These are phyloP conservation scores for Odontothrips loti DNA, from an alignment of 2,888 invertebrate genomes.

Conservation along the genomic window DNA sequence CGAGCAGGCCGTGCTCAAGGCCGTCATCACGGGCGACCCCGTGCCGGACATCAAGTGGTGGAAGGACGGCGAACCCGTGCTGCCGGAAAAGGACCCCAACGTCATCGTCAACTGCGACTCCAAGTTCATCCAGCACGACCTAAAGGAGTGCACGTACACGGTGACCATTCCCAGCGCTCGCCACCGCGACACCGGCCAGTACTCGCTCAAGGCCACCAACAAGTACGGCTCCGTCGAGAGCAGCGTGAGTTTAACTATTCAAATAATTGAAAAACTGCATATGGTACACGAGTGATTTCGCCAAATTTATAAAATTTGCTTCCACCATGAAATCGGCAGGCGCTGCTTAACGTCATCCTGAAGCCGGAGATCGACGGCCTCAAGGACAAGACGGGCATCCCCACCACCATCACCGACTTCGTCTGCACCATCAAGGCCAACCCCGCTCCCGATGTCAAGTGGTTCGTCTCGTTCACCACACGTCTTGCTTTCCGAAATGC, in stretches of 20 bases:
- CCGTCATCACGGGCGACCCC: slow-evolving; percentile 83
- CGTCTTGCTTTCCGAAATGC: neutral
- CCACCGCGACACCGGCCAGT: slow-evolving; percentile 75
- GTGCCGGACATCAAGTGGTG: slow-evolving; percentile 82
- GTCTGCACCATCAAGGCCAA: slow-evolving; percentile 80
- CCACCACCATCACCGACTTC: slow-evolving; percentile 73
- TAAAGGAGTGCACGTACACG: slow-evolving; percentile 76
- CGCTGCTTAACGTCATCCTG: slow-evolving; percentile 71
- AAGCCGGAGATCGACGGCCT: slow-evolving; percentile 75
- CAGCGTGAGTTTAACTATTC: slow-evolving; percentile 58
- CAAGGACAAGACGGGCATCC: slow-evolving; percentile 66
- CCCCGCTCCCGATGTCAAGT: slow-evolving; percentile 83
- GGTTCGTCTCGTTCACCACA: slow-evolving; percentile 50
- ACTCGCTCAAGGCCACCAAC: slow-evolving; percentile 74
- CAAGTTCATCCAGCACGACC: slow-evolving; percentile 65
- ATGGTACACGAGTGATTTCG: no score
- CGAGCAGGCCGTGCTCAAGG: slow-evolving; percentile 61
- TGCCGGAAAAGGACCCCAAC: slow-evolving; percentile 19
- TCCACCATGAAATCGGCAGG: no score
- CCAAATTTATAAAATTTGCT: no score
- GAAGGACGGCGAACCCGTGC: slow-evolving; percentile 28
- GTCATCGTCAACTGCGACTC: slow-evolving; percentile 53
- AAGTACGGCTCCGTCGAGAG: slow-evolving; percentile 72
- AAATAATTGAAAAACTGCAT: no score
- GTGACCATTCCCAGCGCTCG: slow-evolving; percentile 71